Conservation (phyloP, 23 tunicate species). For the Styela plicata region DNA sequence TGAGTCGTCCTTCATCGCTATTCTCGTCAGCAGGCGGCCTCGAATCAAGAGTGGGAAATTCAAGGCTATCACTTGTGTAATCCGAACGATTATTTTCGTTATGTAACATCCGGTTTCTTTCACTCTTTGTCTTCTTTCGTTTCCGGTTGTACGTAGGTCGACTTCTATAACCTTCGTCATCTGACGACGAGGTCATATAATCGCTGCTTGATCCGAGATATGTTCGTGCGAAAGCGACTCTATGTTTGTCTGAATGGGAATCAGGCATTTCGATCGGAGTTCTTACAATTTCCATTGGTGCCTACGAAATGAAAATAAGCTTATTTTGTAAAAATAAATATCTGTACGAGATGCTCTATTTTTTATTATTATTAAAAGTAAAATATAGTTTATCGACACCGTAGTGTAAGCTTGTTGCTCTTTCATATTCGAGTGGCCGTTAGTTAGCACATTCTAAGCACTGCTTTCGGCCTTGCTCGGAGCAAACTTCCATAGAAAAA, state of each 20-base stretch:
- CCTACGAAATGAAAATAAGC: neutral
- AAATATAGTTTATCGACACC: too few relatives aligned
- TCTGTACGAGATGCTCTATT: too few relatives aligned
- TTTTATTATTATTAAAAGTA: too few relatives aligned
- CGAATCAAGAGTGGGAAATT: neutral
- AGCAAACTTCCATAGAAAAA: too few relatives aligned
- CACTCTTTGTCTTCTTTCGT: slow-evolving; percentile 14
- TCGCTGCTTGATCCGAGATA: neutral
- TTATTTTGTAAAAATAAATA: too few relatives aligned
- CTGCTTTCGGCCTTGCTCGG: too few relatives aligned
- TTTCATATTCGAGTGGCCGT: too few relatives aligned
- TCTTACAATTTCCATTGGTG: neutral
- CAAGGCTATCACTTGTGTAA: neutral
- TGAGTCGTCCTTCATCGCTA: slow-evolving; percentile 1
- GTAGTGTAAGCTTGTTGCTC: too few relatives aligned
- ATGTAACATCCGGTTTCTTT: neutral
- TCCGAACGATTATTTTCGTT: neutral
- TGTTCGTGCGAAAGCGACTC: neutral
- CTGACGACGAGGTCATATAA: slow-evolving; percentile 6
- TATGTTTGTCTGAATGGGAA: neutral
- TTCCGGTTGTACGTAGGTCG: neutral
- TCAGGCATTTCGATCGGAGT: neutral
- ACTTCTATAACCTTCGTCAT: slow-evolving; percentile 24
- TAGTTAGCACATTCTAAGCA: too few relatives aligned
- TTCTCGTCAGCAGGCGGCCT: slow-evolving; percentile 9